Evolutionary conservation across 2,113 vertebrate genomes (phyloP).

Genomic region (Piprites chloris): DNA sequence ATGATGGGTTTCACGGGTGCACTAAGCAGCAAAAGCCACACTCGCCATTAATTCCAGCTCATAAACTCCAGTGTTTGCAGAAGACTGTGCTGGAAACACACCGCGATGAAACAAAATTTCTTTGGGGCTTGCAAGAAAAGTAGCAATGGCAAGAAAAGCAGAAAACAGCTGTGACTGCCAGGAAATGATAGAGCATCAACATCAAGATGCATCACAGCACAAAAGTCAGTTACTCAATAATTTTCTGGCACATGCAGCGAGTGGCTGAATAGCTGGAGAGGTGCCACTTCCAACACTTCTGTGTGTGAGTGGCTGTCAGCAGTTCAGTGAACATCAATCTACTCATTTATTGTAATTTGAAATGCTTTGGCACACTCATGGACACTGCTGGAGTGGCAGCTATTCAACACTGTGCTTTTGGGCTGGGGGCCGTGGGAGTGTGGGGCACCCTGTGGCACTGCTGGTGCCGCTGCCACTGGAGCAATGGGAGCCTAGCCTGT

Average conservation of each 20-base stretch:
- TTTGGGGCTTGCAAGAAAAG: background rate
- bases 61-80: background rate
- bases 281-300: accelerated
- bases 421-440: background rate
- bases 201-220: background rate
- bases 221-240: background rate
- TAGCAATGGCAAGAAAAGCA: background rate
- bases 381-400: accelerated
- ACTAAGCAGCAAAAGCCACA: background rate
- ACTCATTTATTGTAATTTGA: background rate
- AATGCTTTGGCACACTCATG: background rate
- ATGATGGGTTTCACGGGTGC: background rate
- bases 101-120: background rate
- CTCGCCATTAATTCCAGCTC: conserved; percentile 15
- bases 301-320: background rate
- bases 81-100: background rate
- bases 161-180: background rate
- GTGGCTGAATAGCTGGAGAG: background rate
- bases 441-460: accelerated
- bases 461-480: accelerated
- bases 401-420: accelerated
- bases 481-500: accelerated
- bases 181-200: background rate
- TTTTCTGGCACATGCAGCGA: background rate
- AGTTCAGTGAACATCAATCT: background rate